Percentiles rank a stretch among this genome's conserved stretches.
Conservation (phyloP, 2,888 invertebrate genomes). For the Ophioninae sp. region DNA sequence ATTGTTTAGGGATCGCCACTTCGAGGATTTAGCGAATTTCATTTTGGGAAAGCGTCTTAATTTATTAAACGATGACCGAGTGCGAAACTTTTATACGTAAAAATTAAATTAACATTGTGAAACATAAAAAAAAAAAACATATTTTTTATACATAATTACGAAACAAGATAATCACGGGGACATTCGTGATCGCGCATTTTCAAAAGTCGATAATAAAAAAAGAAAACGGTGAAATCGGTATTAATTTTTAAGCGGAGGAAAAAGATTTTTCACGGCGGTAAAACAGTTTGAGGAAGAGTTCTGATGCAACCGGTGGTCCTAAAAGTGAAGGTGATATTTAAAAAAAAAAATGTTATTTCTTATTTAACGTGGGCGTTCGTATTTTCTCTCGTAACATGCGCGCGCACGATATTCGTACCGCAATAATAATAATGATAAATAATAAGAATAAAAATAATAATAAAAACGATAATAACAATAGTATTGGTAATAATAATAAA, state of each 20-base stretch:
- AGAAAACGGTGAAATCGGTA: constrained; percentile 2
- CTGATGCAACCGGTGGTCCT: constrained; percentile 42
- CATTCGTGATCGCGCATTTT: too few species aligned
- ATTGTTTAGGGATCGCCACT: background rate
- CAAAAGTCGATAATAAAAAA: background rate
- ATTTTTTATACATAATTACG: background rate
- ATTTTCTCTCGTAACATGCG: constrained; percentile 29
- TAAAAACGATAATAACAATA: too few species aligned
- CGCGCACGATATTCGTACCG: constrained; percentile 14
- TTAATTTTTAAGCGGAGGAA: background rate
- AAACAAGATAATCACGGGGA: background rate
- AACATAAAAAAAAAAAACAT: too few species aligned
- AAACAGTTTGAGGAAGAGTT: constrained; percentile 15
- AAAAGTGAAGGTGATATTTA: constrained; percentile 1
- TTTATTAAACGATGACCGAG: too few species aligned
- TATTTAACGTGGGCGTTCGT: constrained; percentile 20
- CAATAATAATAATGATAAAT: constrained; percentile 33
- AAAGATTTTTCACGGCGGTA: constrained; percentile 15
- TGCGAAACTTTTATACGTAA: too few species aligned
- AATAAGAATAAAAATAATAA: too few species aligned
- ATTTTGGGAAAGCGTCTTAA: too few species aligned
- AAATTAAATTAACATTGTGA: too few species aligned
- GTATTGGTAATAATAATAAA: constrained; percentile 29
- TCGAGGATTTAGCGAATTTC: background rate
- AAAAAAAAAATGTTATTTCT: too few species aligned